Evolutionary conservation across 2,113 vertebrate genomes (phyloP), one percentile per base, ranked within the genome.

Genomic region (Ceyx cyanopectus): DNA sequence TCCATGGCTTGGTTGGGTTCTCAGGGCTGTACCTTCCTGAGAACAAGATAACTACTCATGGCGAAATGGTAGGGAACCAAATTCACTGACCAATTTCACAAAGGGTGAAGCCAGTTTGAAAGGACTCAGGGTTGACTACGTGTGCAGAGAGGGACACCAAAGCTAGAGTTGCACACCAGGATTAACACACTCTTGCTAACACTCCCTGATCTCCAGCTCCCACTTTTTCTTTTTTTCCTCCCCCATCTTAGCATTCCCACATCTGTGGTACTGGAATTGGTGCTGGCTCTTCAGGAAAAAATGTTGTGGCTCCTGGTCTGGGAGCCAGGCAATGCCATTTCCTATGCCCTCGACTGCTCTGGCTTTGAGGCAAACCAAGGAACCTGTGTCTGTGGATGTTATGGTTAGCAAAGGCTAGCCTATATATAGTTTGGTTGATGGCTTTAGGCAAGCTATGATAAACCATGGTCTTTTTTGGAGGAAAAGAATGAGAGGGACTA

Each of bases 321-420:
- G 80, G 86, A 90, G 89, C 68, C 91, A 92, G 80, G 77, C 91
- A 67, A 23, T 73, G 16, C 81, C 66, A 72, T 90, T 92, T 95
- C 73, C 84, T 67, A 61, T 78, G 74, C 78, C 77, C 84, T 90
- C 89, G 67, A 15, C 60, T 80, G 87, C 30, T 72, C 85, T 94
- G 80, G 93, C 93, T 88, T 92, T 50, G 61, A 65, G 62, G 92
- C 93, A 92, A 79, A 92, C 90, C 93, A 41, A 84, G 72, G 88
- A 92, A 96, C 94, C 88, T 96, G 94, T 95, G 92, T 94, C 88
- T 92, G 90, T 94, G 93, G 76, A n/a, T 67, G 27, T 86, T 60
- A 65, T 74, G 82, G 80, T 93, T 79, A 60, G 85, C 85, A 90
- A 68, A 84, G 50, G 40, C 82, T 79, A 72, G 60, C 30, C 67